phyloP scores from a whole-genome alignment of 23 tunicate genomes.

The Ciona savignyi region DNA sequence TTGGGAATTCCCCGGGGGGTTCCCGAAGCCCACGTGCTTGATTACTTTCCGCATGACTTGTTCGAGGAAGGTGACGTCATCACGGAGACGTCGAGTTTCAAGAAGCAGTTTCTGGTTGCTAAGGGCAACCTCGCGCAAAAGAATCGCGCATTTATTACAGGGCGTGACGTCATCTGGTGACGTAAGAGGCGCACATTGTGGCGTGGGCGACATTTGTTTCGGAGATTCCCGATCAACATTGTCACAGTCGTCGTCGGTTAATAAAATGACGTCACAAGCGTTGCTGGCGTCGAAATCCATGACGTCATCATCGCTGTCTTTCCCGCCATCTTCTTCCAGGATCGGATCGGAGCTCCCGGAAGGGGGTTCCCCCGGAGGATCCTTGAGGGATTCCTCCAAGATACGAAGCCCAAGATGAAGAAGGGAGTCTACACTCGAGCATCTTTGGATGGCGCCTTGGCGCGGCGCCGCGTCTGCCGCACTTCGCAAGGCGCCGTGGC shows the following conservation, averaged over 20 bases:
- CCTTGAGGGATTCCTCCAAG: constrained; percentile 1
- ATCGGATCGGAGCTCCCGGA: constrained; percentile 3
- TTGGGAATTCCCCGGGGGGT: neutral
- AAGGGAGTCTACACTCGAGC: constrained; percentile 20
- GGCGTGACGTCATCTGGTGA: neutral
- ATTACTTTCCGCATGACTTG: constrained; percentile 3
- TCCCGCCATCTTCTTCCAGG: constrained; percentile 8
- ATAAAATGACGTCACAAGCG: neutral
- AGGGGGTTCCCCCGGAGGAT: neutral
- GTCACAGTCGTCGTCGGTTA: neutral
- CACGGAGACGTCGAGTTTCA: neutral
- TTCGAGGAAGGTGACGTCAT: constrained; percentile 3
- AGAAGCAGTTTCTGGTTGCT: neutral
- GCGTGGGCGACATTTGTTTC: neutral
- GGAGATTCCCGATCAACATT: neutral
- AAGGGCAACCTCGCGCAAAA: neutral
- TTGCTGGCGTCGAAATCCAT: neutral
- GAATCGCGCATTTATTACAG: neutral
- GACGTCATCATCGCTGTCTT: neutral
- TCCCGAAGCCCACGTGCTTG: constrained; percentile 6
- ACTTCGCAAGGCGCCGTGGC: neutral
- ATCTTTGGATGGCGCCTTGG: constrained; percentile 3
- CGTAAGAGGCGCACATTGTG: neutral
- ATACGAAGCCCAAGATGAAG: constrained; percentile 12
- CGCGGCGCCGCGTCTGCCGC: neutral